Conservation (phyloP, 2,113 vertebrate genomes). For the Laticauda colubrina region DNA sequence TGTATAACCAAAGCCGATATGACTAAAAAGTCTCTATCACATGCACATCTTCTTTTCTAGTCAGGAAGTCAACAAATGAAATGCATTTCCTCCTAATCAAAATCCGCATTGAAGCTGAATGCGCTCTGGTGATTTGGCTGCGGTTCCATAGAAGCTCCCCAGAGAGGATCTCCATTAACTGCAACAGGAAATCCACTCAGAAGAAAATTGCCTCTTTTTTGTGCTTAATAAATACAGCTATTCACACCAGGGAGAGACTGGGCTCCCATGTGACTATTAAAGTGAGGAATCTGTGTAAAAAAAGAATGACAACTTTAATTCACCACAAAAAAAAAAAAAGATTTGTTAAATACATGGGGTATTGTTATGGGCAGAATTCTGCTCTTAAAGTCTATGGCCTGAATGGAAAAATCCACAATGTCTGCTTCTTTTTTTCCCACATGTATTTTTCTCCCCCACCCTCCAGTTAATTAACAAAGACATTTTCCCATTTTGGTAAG, state of each 20-base stretch:
- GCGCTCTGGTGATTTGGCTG: neutral
- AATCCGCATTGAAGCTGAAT: neutral
- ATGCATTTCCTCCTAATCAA: neutral
- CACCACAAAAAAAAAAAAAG: neutral
- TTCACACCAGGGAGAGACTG: neutral
- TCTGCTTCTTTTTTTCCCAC: neutral
- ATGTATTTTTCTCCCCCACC: neutral
- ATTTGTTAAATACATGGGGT: neutral
- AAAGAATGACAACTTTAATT: neutral
- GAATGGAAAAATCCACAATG: neutral
- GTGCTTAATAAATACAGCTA: neutral
- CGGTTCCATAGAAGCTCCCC: neutral
- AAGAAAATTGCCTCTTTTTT: neutral
- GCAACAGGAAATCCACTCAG: neutral
- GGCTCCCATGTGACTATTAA: neutral
- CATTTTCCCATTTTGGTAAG: neutral
- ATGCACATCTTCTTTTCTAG: neutral
- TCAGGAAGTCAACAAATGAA: neutral
- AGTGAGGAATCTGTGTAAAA: neutral
- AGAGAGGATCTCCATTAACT: neutral
- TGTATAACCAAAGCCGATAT: accelerated
- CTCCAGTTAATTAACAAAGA: neutral
- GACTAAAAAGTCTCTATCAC: accelerated
- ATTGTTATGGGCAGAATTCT: neutral
- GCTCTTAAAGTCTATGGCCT: neutral